phyloP scores from a whole-genome alignment of 2,797 vertebrate genomes.

The Micropoecilia bifurca region DNA sequence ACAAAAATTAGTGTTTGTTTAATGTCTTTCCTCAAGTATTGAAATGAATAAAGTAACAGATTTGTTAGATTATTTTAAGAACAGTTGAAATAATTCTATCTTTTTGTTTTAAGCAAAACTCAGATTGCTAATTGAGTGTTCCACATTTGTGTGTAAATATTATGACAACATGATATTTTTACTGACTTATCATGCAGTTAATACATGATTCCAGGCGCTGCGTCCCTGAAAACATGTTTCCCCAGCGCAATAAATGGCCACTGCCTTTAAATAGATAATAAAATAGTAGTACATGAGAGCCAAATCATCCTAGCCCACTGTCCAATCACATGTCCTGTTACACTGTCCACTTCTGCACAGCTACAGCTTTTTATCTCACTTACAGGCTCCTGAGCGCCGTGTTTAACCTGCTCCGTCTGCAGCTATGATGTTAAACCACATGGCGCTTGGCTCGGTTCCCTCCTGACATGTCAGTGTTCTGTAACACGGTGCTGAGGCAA shows the following conservation, averaged over 20 bases:
- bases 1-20: neutral
- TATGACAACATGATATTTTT: neutral
- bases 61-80: neutral
- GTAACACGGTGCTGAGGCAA: constrained; percentile 71
- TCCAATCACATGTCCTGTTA: constrained; percentile 57
- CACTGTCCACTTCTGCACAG: constrained; percentile 53
- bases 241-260: neutral
- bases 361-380: constrained; percentile 63
- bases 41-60: neutral
- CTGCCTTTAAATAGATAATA: constrained; percentile 74
- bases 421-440: constrained; percentile 49
- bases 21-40: neutral
- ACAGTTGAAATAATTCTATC: neutral
- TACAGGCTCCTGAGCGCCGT: constrained; percentile 33
- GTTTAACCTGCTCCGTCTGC: constrained; percentile 38
- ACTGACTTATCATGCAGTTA: neutral
- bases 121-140: neutral
- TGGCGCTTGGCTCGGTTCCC: constrained; percentile 49
- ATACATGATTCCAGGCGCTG: neutral
- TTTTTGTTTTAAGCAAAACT: neutral
- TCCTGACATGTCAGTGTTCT: constrained; percentile 63
- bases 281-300: constrained; percentile 70
- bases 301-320: constrained; percentile 39
- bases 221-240: neutral
- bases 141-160: neutral